Evolutionary conservation across 2,888 invertebrate species (phyloP), one percentile per base, ranked within the genome.

Genomic region (Drosophila atripex): DNA sequence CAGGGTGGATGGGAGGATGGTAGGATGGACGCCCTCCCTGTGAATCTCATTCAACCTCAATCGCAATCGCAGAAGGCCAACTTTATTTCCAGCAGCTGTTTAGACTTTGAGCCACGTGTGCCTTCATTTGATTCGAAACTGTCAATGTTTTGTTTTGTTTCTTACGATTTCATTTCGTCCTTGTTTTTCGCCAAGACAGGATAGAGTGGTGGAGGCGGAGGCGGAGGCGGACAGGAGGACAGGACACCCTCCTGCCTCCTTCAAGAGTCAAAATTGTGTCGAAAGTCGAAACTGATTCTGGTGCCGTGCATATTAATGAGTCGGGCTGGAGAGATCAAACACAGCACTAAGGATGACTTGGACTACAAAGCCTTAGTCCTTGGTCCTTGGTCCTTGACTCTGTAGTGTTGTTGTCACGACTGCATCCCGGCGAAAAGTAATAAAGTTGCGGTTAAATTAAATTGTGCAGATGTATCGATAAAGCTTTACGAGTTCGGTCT

Each of bases 381-480:
- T 11, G 7, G 38, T 14, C 38, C 38, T 14, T 11, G 4, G 39
- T 41, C 39, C 39, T 41, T 16, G n/a, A 3, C 14, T 16, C 39
- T 1, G 2, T 35, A 35, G 28, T 9, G 12, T n/a, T 30, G 16
- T 28, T 16, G 16, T 7, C 41, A 35, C 56, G 43, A 32, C 58
- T 16, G 49, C 63, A 66, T 57, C 16, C 14, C 46, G 51, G 56
- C 60, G 60, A 88, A 82, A 83, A 80, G 82, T 80, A 83, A 83
- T 83, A 83, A 83, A 87, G 77, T 87, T 80, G 82, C 85, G 82
- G 82, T 77, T 78, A 85, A 87, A 78, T 80, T 84, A 86, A 85
- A 86, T 78, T 76, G 86, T 84, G 78, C 78, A 80, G 71, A 88
- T 80, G 76, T 86, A 83, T 82, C 80, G 83, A 86, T 80, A 79